Conservation (phyloP, 2,113 vertebrate genomes). For the Clarias magur region DNA sequence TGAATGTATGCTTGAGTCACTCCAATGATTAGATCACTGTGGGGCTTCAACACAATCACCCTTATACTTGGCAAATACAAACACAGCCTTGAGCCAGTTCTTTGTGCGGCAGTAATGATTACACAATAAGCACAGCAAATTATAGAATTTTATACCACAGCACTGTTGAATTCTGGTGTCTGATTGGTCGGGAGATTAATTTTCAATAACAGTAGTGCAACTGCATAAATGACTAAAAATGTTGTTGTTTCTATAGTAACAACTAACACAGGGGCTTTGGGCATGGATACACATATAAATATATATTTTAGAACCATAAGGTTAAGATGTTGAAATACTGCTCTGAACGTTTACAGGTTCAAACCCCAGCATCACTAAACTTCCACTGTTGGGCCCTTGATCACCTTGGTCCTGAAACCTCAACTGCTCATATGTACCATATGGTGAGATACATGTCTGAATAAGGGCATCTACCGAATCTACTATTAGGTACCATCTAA, state of each 20-base stretch:
- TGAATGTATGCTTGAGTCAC: conserved; percentile 34
- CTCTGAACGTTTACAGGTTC: too few species aligned
- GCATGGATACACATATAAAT: background rate
- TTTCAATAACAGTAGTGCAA: background rate
- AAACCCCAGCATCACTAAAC: too few species aligned
- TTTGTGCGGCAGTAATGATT: background rate
- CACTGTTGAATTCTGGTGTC: background rate
- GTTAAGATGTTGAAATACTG: too few species aligned
- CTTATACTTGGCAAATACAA: conserved; percentile 25
- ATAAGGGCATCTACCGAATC: too few species aligned
- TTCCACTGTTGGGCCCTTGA: too few species aligned
- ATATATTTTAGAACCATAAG: background rate
- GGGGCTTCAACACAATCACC: conserved; percentile 5
- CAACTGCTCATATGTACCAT: too few species aligned
- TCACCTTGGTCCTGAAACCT: too few species aligned
- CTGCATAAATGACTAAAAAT: background rate
- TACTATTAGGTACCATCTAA: too few species aligned
- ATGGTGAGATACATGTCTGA: too few species aligned
- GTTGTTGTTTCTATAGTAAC: background rate
- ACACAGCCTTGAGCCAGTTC: background rate
- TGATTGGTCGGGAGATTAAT: background rate
- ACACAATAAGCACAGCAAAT: background rate
- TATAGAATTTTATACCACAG: background rate
- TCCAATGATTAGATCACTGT: conserved; percentile 49
- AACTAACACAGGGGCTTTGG: background rate